phyloP scores from a whole-genome alignment of 2,888 invertebrate species.

The Criorhina ranunculi region DNA sequence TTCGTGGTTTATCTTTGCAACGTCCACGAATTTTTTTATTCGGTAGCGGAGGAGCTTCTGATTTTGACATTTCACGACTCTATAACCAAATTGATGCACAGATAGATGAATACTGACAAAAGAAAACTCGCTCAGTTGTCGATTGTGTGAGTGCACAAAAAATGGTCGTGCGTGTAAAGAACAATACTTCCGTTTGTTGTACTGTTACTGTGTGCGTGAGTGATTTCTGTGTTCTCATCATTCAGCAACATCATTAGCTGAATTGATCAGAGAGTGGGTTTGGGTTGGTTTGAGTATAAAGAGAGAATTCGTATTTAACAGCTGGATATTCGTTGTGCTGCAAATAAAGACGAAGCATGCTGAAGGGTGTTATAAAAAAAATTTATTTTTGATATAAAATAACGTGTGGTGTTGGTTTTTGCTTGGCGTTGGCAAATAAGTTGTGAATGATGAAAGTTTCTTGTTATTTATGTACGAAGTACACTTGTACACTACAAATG shows the following conservation, averaged over 20 bases:
- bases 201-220: no score
- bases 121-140: not conserved
- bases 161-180: not conserved
- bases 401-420: no score
- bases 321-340: not conserved
- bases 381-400: no score
- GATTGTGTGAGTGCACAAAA: slow-evolving; percentile 35
- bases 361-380: no score
- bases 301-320: not conserved
- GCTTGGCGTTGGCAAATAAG: no score
- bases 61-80: slow-evolving; percentile 6
- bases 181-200: no score
- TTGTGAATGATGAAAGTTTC: no score
- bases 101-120: slow-evolving; percentile 33
- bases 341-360: no score
- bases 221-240: slow-evolving; percentile 5
- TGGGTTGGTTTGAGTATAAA: not conserved
- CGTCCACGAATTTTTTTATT: not conserved
- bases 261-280: not conserved
- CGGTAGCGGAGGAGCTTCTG: not conserved
- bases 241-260: not conserved
- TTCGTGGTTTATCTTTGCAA: slow-evolving; percentile 31
- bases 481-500: no score
- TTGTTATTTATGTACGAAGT: no score
- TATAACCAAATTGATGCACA: slow-evolving; percentile 30